These are phyloP conservation scores for Sturmia bella DNA, from an alignment of 2,888 invertebrate genomes.

Conservation along the genomic window DNA sequence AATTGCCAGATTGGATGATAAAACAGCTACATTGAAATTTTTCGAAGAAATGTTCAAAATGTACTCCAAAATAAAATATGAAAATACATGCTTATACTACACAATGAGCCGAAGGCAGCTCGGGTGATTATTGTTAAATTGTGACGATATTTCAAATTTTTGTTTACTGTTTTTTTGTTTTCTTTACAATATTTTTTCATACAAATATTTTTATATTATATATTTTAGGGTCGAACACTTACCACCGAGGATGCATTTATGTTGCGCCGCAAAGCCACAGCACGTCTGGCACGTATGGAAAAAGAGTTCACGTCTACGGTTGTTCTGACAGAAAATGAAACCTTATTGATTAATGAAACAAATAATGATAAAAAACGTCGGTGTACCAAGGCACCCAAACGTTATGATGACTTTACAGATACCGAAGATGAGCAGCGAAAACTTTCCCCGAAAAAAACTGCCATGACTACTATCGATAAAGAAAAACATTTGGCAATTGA, in stretches of 20 bases:
- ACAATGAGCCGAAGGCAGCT: too few relatives aligned
- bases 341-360: slow-evolving; percentile 84
- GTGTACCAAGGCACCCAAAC: slow-evolving; percentile 85
- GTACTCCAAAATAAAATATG: too few relatives aligned
- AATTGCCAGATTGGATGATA: too few relatives aligned
- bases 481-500: slow-evolving; percentile 62
- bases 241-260: slow-evolving; percentile 80
- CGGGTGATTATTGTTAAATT: too few relatives aligned
- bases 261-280: slow-evolving; percentile 80
- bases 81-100: too few relatives aligned
- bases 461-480: slow-evolving; percentile 50
- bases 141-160: too few relatives aligned
- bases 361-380: slow-evolving; percentile 83
- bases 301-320: slow-evolving; percentile 88
- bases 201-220: neutral
- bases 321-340: slow-evolving; percentile 85
- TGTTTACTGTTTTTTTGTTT: too few relatives aligned
- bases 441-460: slow-evolving; percentile 46
- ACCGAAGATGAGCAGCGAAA: slow-evolving; percentile 72
- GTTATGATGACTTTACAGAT: slow-evolving; percentile 83
- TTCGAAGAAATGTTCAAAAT: too few relatives aligned
- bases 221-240: slow-evolving; percentile 76
- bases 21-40: too few relatives aligned
- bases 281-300: slow-evolving; percentile 86
- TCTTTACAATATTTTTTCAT: too few relatives aligned